These are phyloP conservation scores for Physocephala rufipes DNA, from an alignment of 2,888 invertebrate genomes.

Conservation along the genomic window DNA sequence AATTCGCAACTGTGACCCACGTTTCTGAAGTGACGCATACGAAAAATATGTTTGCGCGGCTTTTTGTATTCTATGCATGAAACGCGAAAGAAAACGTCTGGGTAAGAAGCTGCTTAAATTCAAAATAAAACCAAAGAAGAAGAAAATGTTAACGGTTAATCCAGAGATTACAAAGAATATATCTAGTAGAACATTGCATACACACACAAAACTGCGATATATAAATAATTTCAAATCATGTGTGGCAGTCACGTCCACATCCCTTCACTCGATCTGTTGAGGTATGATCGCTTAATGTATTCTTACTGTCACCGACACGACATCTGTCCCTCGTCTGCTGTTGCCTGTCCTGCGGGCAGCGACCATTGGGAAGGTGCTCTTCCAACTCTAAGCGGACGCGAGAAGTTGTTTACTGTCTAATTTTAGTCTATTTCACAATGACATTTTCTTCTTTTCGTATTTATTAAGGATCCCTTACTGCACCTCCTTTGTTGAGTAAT, in stretches of 20 bases:
- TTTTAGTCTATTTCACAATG: slow-evolving; percentile 14
- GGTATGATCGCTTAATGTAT: not conserved
- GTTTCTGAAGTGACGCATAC: not conserved
- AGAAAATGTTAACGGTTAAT: slow-evolving; percentile 19
- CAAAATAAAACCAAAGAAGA: slow-evolving; percentile 17
- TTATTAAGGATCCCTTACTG: too few species aligned
- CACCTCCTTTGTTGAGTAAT: too few species aligned
- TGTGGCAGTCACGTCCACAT: too few species aligned
- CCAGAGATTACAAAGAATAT: slow-evolving; percentile 1
- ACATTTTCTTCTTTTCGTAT: not conserved
- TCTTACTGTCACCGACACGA: not conserved
- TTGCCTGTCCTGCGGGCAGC: too few species aligned
- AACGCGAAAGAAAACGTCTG: not conserved
- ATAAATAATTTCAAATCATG: slow-evolving; percentile 19
- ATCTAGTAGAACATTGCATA: not conserved
- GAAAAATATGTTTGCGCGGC: not conserved
- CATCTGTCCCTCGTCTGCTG: not conserved
- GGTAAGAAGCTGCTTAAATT: slow-evolving; percentile 16
- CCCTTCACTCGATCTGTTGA: slow-evolving; percentile 15
- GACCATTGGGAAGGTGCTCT: not conserved
- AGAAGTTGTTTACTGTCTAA: slow-evolving; percentile 6
- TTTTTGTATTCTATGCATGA: not conserved
- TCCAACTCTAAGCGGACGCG: not conserved
- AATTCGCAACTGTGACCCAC: too few species aligned
- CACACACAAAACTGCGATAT: slow-evolving; percentile 7